Evolutionary conservation across 2,888 invertebrate genomes (phyloP), one percentile per base, ranked within the genome.

Genomic region (Kryphioiulus occultus): DNA sequence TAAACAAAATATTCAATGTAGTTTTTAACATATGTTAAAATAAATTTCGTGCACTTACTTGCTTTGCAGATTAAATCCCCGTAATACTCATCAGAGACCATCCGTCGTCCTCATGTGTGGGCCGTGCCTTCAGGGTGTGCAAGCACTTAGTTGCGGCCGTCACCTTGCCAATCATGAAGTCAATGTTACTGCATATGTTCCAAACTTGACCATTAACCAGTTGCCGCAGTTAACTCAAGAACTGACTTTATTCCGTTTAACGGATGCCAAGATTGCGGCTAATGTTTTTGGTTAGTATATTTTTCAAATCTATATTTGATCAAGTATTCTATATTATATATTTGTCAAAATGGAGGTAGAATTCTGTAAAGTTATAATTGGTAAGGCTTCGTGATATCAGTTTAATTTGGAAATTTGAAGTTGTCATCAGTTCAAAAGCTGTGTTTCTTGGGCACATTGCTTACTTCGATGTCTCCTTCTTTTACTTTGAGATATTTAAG

Each of bases 51-150:
- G 19, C n/a, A 7, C 39, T 39, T 47, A 39, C 32, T 42, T 26
- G 53, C 35, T 19, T 47, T 86, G 26, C 89, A 91, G 97, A 87
- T 93, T 97, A 88, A 96, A 96, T 91, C 95, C 97, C 85, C 95
- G 95, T 90, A 98, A 98, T 92, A 95, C 95, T 89, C 98, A 98
- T 93, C 98, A 98, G 92, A 94, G 95, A 93, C 97, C 97, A 87
- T 94, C 94, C 85, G 96, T 96, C 86, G 95, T 95, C 88, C 94
- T 96, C 89, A 93, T 97, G 88, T 95, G 95, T 90, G 95, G 94
- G 90, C 93, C 95, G 44, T 95, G 96, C 92, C 93, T 93, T 91
- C 92, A 92, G 89, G 93, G 93, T 12, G 95, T 95, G 86, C 94
- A 95, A 87, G 97, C 95, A 35, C 94, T 96, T 26, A 95, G 95